These are phyloP conservation scores for Phylloscopus whistleri DNA, from an alignment of 2,113 vertebrate genomes.

Conservation along the genomic window DNA sequence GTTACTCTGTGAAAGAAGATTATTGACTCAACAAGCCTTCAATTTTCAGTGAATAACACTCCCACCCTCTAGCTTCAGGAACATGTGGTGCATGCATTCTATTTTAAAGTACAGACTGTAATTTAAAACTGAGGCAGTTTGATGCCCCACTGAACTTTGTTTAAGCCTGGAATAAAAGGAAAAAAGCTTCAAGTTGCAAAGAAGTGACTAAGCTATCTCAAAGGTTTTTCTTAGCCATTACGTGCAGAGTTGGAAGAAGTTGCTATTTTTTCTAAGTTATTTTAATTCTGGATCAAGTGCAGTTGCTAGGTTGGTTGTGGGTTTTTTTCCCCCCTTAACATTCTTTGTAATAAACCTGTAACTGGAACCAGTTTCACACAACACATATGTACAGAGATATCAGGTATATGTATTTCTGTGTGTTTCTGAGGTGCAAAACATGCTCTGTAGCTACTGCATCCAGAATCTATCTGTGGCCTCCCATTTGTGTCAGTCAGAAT, in stretches of 20 bases:
- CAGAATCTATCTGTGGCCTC: not conserved
- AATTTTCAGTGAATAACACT: conserved; percentile 84
- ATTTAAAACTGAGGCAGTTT: conserved; percentile 82
- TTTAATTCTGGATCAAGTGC: not conserved
- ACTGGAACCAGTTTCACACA: not conserved
- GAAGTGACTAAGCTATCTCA: conserved; percentile 74
- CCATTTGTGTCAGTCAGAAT: not conserved
- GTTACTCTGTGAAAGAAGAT: conserved; percentile 82
- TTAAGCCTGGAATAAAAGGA: conserved; percentile 80
- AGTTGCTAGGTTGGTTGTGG: not conserved
- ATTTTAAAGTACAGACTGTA: conserved; percentile 84
- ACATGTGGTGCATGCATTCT: conserved; percentile 80
- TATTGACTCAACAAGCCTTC: conserved; percentile 86
- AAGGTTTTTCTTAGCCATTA: conserved; percentile 60
- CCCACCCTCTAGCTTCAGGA: conserved; percentile 79
- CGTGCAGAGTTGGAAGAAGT: conserved; percentile 9
- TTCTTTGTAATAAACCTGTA: not conserved
- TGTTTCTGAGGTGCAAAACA: not conserved
- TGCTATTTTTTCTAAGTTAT: not conserved
- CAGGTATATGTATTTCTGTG: not conserved
- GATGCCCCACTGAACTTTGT: conserved; percentile 86
- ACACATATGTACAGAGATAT: accelerated
- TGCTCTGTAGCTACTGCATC: not conserved
- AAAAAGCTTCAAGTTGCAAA: conserved; percentile 72
- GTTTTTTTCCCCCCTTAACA: not conserved